Evolutionary conservation across 2,113 vertebrate genomes (phyloP).

Genomic region (Sphyrna mokarran): DNA sequence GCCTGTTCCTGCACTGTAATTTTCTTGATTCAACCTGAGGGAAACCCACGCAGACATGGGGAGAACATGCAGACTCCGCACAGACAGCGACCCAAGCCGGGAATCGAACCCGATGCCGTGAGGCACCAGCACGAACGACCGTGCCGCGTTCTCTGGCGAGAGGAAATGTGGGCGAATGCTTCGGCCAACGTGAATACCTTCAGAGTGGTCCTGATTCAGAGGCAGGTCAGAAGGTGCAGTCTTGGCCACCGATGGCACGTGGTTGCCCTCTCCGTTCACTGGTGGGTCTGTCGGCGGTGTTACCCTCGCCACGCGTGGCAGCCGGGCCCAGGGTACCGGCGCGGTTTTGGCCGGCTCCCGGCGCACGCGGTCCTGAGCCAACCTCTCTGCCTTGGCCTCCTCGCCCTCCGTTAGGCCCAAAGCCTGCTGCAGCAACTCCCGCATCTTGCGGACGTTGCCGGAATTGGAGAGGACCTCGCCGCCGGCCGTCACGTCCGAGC

Average conservation of each 20-base stretch:
- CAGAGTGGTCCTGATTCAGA: not conserved
- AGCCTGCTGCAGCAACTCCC: not conserved
- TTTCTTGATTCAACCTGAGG: too few species aligned
- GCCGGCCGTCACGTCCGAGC: not conserved
- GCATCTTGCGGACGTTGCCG: not conserved
- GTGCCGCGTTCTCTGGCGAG: not conserved
- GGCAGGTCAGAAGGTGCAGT: rapidly evolving
- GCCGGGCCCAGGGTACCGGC: not conserved
- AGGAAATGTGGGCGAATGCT: not conserved
- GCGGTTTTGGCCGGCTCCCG: not conserved
- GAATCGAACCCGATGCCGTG: too few species aligned
- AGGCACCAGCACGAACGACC: too few species aligned
- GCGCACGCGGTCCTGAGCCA: not conserved
- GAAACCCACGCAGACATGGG: too few species aligned
- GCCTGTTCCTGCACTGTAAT: too few species aligned
- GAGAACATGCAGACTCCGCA: too few species aligned
- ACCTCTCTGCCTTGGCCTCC: not conserved
- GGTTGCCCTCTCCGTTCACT: too few species aligned
- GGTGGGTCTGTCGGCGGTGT: not conserved
- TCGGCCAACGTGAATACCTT: not conserved
- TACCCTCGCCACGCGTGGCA: not conserved
- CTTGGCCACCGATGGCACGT: not conserved
- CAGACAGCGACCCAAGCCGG: too few species aligned
- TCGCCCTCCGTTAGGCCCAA: not conserved
- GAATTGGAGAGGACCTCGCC: not conserved